These are phyloP conservation scores for Drosophila testacea DNA, from an alignment of 2,888 invertebrate species.

Conservation along the genomic window DNA sequence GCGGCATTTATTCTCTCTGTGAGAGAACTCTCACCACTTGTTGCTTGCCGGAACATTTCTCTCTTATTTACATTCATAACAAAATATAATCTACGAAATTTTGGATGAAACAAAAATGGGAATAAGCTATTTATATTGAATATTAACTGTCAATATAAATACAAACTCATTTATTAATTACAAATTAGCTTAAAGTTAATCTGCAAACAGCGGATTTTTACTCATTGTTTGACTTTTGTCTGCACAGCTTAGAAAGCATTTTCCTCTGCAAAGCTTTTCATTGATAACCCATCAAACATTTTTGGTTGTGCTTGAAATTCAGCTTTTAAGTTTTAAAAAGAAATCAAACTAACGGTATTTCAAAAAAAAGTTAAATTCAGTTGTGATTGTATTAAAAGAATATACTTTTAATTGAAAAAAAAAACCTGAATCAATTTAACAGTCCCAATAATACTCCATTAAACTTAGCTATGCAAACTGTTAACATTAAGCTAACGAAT, in stretches of 20 bases:
- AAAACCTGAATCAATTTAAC: too few relatives aligned
- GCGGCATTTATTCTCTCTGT: neutral
- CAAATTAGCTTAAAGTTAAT: neutral
- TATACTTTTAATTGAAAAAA: too few relatives aligned
- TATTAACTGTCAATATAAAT: neutral
- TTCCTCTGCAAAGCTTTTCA: constrained; percentile 24
- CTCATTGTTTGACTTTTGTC: constrained; percentile 3
- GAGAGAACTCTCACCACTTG: constrained; percentile 32
- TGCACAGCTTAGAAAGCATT: constrained; percentile 38
- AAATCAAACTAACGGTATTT: neutral
- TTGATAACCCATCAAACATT: constrained; percentile 45
- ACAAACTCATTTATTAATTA: neutral
- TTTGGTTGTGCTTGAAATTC: neutral
- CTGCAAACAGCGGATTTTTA: neutral
- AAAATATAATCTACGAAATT: neutral
- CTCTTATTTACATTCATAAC: neutral
- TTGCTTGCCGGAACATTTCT: constrained; percentile 21
- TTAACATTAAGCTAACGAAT: too few relatives aligned
- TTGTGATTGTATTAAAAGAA: too few relatives aligned
- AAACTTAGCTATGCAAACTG: too few relatives aligned
- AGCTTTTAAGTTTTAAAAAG: constrained; percentile 22
- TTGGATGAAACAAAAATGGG: neutral
- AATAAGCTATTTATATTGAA: neutral
- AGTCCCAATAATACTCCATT: too few relatives aligned
- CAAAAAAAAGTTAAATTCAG: too few relatives aligned